Conservation (phyloP, 1,140 invertebrate species). For the Akabosia matsudoensis region DNA sequence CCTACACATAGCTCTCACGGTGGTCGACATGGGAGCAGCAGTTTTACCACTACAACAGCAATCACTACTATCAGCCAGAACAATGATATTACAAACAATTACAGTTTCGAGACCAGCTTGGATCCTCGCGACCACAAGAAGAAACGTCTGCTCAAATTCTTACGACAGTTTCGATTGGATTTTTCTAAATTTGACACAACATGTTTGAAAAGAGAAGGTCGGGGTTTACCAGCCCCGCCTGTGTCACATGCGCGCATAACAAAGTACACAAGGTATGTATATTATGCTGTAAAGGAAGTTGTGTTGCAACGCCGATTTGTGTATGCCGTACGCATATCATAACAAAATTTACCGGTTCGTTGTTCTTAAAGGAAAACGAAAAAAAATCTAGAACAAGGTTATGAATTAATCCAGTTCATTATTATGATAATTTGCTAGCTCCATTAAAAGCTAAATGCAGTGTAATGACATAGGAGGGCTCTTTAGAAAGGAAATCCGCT, state of each 20-base stretch:
- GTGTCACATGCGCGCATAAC: conserved; percentile 40
- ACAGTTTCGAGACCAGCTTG: conserved; percentile 15
- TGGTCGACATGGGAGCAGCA: conserved; percentile 24
- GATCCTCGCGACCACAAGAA: conserved; percentile 32
- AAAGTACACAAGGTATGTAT: conserved; percentile 43
- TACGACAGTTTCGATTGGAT: conserved; percentile 45
- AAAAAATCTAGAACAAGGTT: too few relatives aligned
- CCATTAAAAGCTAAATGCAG: too few relatives aligned
- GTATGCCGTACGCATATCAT: too few relatives aligned
- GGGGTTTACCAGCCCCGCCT: conserved; percentile 37
- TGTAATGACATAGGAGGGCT: too few relatives aligned
- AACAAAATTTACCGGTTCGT: too few relatives aligned
- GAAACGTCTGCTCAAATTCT: conserved; percentile 44
- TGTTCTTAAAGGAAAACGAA: too few relatives aligned
- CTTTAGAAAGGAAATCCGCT: too few relatives aligned
- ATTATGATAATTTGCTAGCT: too few relatives aligned
- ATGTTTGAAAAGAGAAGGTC: conserved; percentile 42
- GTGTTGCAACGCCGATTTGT: too few relatives aligned
- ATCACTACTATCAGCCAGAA: too few relatives aligned
- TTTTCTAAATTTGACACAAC: conserved; percentile 47
- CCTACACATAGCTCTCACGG: conserved; percentile 13
- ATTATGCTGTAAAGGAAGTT: too few relatives aligned
- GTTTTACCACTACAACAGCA: conserved; percentile 21
- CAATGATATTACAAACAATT: not conserved
- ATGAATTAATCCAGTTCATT: too few relatives aligned